A percentile compares a stretch with the other conserved stretches of the same genome.
phyloP scores from a whole-genome alignment of 2,888 invertebrate genomes.

The Scaptomyza parva region DNA sequence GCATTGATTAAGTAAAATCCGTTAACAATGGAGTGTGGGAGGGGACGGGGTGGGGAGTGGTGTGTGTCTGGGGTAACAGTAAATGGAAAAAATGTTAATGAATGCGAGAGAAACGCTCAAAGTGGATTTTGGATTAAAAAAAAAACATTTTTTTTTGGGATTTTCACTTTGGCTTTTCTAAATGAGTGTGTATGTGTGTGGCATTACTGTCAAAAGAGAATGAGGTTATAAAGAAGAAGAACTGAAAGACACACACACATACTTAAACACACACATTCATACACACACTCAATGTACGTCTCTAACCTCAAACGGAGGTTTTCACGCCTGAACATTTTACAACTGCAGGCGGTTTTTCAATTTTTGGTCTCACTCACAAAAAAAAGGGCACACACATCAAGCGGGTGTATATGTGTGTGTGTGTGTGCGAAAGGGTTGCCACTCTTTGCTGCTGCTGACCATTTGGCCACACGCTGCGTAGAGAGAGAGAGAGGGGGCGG shows the following conservation, averaged over 20 bases:
- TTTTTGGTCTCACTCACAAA: conserved; percentile 71
- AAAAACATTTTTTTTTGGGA: conserved; percentile 21
- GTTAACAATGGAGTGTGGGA: background rate
- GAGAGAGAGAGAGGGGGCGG: conserved; percentile 3
- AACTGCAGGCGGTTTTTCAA: conserved; percentile 81
- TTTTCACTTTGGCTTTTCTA: conserved; percentile 78
- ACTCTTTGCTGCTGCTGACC: conserved; percentile 32
- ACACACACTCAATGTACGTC: conserved; percentile 11
- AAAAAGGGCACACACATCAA: conserved; percentile 35
- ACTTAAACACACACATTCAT: conserved; percentile 9
- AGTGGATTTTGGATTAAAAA: conserved; percentile 65
- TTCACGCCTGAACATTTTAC: conserved; percentile 81
- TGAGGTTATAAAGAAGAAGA: background rate
- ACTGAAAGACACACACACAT: conserved; percentile 1
- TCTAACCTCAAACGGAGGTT: conserved; percentile 78
- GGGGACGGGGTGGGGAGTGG: background rate
- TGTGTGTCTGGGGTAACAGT: background rate
- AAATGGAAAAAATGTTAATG: conserved; percentile 79
- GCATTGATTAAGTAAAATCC: conserved; percentile 3
- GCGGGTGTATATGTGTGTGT: background rate
- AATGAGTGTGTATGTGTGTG: conserved; percentile 62
- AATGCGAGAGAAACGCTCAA: conserved; percentile 59
- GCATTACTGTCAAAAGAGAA: conserved; percentile 38
- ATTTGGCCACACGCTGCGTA: conserved; percentile 59
- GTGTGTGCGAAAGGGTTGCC: background rate